phyloP scores from a whole-genome alignment of 2,797 vertebrate genomes.

The Semaprochilodus insignis region DNA sequence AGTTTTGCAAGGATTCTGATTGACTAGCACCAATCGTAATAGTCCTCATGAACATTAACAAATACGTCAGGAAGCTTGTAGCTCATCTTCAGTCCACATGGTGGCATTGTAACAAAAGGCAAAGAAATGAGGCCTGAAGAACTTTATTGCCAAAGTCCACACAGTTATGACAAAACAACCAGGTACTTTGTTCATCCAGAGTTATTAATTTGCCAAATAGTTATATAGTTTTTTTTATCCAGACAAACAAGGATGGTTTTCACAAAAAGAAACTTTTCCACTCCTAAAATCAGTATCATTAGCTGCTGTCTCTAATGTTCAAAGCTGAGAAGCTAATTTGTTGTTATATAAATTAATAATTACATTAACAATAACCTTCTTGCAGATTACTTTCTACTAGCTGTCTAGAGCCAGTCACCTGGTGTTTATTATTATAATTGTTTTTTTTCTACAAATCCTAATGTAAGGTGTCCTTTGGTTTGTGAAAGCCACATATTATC shows the following conservation, averaged over 20 bases:
- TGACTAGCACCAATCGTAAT: neutral
- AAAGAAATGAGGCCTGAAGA: neutral
- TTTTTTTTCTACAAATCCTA: no score
- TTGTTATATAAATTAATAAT: neutral
- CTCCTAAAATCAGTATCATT: neutral
- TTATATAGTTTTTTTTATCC: neutral
- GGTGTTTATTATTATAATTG: neutral
- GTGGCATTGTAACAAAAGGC: constrained; percentile 31
- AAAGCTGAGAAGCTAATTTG: neutral
- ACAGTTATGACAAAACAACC: neutral
- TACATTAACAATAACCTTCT: neutral
- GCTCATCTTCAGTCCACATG: constrained; percentile 17
- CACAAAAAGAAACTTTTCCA: neutral
- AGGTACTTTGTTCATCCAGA: neutral
- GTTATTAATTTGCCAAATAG: neutral
- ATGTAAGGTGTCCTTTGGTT: neutral
- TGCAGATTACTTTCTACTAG: neutral
- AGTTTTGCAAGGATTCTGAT: neutral
- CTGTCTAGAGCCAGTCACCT: neutral
- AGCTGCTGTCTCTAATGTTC: no score
- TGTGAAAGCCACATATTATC: neutral
- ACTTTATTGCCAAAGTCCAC: neutral
- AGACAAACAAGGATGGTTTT: neutral
- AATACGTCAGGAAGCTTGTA: neutral
- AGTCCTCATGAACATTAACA: neutral